Conservation (phyloP, 2,113 vertebrate genomes). For the Malurus melanocephalus region DNA sequence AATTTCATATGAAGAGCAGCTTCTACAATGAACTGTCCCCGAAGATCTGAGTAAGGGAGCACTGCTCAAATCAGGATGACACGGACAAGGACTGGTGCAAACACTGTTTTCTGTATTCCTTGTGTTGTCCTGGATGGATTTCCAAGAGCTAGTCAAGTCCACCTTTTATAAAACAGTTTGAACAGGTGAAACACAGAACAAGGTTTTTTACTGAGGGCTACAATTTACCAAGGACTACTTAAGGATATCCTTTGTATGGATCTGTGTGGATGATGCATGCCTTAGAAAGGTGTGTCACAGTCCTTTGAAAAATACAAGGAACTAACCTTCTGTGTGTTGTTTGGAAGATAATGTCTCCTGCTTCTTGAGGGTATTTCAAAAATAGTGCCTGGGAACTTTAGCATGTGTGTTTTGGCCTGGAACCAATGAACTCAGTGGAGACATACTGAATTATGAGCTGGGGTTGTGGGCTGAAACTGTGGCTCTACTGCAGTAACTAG, state of each 20-base stretch:
- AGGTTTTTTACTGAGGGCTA: background rate
- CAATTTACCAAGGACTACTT: background rate
- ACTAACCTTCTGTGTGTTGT: background rate
- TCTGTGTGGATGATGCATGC: background rate
- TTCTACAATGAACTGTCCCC: background rate
- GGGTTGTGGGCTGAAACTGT: constrained; percentile 2
- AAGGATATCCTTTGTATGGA: background rate
- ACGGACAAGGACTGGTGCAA: background rate
- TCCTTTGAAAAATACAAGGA: background rate
- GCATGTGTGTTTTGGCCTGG: constrained; percentile 11
- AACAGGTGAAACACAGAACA: background rate
- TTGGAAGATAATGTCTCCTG: background rate
- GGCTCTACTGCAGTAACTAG: background rate
- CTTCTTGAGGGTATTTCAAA: background rate
- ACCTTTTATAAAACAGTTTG: background rate
- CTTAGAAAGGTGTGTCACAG: background rate
- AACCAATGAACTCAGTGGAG: background rate
- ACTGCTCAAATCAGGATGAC: background rate
- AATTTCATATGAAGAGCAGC: background rate
- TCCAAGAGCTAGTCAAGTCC: background rate
- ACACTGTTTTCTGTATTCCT: background rate
- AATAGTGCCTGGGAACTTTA: background rate
- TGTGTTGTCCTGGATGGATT: background rate
- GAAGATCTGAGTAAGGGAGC: background rate
- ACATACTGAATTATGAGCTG: background rate